Conservation (phyloP, 1,140 invertebrate species). For the Araneus ventricosus region DNA sequence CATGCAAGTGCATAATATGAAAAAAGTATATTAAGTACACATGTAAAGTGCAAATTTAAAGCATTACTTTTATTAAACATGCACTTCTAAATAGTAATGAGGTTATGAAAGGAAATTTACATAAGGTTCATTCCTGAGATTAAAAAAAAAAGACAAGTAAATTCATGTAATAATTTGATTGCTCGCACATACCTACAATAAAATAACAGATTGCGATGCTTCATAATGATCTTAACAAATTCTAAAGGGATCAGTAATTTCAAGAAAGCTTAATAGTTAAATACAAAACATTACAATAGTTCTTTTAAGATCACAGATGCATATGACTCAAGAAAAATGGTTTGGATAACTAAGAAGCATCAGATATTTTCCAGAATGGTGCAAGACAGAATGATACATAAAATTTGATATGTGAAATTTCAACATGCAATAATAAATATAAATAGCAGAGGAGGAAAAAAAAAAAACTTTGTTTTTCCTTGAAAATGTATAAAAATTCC, state of each 20-base stretch:
- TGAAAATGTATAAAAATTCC: too few relatives aligned
- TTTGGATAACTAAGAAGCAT: neutral
- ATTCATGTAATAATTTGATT: slow-evolving; percentile 31
- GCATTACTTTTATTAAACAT: neutral
- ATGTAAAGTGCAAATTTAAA: neutral
- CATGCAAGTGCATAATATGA: neutral
- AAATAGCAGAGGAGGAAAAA: neutral
- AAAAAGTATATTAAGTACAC: neutral
- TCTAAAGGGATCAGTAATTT: neutral
- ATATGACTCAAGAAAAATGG: too few relatives aligned
- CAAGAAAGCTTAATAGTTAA: neutral
- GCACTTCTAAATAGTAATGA: neutral
- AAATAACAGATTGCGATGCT: slow-evolving; percentile 4
- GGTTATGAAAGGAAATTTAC: neutral
- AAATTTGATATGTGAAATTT: neutral
- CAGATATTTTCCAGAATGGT: neutral
- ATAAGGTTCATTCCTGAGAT: neutral
- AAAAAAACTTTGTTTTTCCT: too few relatives aligned
- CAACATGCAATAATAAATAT: neutral
- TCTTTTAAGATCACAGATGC: too few relatives aligned
- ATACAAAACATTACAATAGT: neutral
- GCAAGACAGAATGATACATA: neutral
- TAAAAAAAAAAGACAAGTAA: neutral
- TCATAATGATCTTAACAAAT: neutral
- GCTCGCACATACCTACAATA: slow-evolving; percentile 53